A percentile compares a stretch with the other conserved stretches of the same genome.
These are phyloP conservation scores for Mionectes macconnelli DNA, from an alignment of 2,113 vertebrate species.

Conservation along the genomic window DNA sequence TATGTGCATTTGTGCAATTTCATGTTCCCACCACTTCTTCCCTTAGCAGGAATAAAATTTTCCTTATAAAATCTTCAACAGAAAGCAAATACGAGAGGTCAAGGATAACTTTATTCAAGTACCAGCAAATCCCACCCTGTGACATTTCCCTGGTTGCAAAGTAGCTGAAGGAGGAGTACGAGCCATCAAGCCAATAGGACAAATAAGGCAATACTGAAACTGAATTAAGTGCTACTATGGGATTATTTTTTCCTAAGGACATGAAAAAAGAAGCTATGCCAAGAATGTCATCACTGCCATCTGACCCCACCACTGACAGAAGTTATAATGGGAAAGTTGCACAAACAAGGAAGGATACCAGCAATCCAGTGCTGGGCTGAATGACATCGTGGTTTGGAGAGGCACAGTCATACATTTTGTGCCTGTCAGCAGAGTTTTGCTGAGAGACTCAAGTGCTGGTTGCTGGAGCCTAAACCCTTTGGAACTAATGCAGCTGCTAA, in stretches of 20 bases:
- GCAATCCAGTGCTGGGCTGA: neutral
- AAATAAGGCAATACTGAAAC: constrained; percentile 60
- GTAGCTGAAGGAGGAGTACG: neutral
- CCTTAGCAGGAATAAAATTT: constrained; percentile 15
- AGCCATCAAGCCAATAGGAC: constrained; percentile 31
- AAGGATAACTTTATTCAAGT: neutral
- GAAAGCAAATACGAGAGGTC: neutral
- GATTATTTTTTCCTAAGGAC: constrained; percentile 30
- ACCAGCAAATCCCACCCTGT: neutral
- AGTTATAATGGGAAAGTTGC: constrained; percentile 25
- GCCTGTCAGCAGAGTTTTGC: constrained; percentile 20
- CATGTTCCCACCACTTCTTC: neutral
- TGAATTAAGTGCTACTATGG: constrained; percentile 47
- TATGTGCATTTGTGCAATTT: neutral
- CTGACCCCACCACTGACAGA: constrained; percentile 32
- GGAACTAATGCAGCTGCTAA: neutral
- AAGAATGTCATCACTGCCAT: constrained; percentile 38
- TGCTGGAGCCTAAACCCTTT: neutral
- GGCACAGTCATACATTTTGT: neutral
- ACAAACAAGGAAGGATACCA: constrained; percentile 2
- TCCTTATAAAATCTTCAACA: neutral
- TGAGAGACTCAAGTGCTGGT: neutral
- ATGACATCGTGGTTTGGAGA: neutral
- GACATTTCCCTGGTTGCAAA: constrained; percentile 20
- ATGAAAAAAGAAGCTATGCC: constrained; percentile 17